A percentile compares a stretch with the other conserved stretches of the same genome.
Conservation (phyloP, 2,113 vertebrate species). For the Paralichthys olivaceus region DNA sequence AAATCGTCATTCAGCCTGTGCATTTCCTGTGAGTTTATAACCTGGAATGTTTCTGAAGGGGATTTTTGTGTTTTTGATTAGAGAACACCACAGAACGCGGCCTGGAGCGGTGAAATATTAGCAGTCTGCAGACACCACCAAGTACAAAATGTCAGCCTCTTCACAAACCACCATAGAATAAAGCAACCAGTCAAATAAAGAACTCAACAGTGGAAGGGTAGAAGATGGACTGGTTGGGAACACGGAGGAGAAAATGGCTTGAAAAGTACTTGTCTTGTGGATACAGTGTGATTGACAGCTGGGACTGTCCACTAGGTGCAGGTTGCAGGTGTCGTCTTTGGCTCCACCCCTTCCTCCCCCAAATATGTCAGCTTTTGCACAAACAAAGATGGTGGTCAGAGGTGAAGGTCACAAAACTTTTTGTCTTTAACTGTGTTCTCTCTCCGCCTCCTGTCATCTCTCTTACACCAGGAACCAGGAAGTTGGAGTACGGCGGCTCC, state of each 20-base stretch:
- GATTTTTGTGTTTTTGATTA: constrained; percentile 36
- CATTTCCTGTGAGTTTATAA: constrained; percentile 23
- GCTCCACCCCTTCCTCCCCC: too few species aligned
- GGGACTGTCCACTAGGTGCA: too few species aligned
- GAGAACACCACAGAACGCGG: constrained; percentile 25
- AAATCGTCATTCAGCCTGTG: constrained; percentile 5
- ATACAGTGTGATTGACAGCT: too few species aligned
- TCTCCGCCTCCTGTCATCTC: background rate
- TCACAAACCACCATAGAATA: constrained; percentile 43
- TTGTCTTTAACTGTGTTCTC: background rate
- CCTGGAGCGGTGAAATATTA: constrained; percentile 36
- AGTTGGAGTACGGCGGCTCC: constrained; percentile 94
- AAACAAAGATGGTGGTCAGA: background rate
- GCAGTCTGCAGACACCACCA: constrained; percentile 19
- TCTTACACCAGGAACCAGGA: constrained; percentile 88
- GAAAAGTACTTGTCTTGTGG: too few species aligned
- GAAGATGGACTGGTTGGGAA: constrained; percentile 10
- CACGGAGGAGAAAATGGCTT: too few species aligned
- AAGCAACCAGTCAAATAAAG: constrained; percentile 55
- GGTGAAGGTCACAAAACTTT: background rate
- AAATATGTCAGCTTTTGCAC: too few species aligned
- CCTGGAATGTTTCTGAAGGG: constrained; percentile 20
- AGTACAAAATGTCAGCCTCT: constrained; percentile 23
- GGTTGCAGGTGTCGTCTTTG: too few species aligned
- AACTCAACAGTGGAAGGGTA: constrained; percentile 28